Conservation (phyloP, 2,888 invertebrate genomes). For the Xylota segnis region DNA sequence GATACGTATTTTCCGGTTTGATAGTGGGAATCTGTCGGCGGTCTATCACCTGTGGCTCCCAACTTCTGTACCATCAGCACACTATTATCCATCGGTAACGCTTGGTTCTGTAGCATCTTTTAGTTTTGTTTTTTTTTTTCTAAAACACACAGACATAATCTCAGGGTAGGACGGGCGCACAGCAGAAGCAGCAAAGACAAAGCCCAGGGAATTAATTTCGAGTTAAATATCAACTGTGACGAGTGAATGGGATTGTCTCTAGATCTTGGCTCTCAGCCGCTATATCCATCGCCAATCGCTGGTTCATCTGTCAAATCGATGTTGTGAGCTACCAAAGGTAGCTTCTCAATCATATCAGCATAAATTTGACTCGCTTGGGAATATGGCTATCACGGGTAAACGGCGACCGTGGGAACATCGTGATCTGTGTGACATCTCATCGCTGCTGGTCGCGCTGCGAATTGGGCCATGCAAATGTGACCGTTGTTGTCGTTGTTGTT, state of each 20-base stretch:
- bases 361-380: conserved; percentile 75
- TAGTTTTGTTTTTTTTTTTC: conserved; percentile 4
- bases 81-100: conserved; percentile 16
- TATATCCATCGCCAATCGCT: conserved; percentile 66
- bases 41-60: conserved; percentile 58
- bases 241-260: conserved; percentile 65
- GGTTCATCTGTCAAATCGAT: conserved; percentile 69
- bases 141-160: conserved; percentile 28
- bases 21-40: conserved; percentile 74
- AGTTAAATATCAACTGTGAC: conserved; percentile 73
- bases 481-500: conserved; percentile 9
- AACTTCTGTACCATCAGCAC: conserved; percentile 21
- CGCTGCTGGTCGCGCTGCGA: conserved; percentile 48
- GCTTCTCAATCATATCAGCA: conserved; percentile 75
- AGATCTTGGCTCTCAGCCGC: conserved; percentile 33
- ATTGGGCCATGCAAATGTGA: conserved; percentile 64
- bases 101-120: not conserved
- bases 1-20: conserved; percentile 76
- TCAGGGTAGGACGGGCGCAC: conserved; percentile 15
- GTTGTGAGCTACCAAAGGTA: conserved; percentile 50
- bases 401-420: conserved; percentile 59
- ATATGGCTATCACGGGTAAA: conserved; percentile 50
- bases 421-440: conserved; percentile 47
- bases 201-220: conserved; percentile 64
- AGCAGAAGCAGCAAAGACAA: conserved; percentile 2